These are phyloP conservation scores for Rhizomys pruinosus DNA, from an alignment of 2,113 vertebrate genomes.

Conservation along the genomic window DNA sequence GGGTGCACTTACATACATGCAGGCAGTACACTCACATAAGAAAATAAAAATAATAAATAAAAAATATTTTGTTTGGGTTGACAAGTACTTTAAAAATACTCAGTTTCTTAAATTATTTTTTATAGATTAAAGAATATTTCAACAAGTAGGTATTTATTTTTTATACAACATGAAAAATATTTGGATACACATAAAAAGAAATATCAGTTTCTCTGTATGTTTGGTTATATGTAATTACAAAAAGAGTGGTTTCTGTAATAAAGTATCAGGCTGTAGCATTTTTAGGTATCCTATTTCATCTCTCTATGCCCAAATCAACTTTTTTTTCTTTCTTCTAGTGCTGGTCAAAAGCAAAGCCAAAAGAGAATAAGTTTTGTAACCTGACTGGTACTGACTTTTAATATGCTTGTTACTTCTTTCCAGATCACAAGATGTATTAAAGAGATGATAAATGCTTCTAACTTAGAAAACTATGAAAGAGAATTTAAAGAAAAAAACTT, in stretches of 20 bases:
- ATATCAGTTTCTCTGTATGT: background rate
- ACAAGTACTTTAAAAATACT: conserved; percentile 1
- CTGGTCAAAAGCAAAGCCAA: background rate
- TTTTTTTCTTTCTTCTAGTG: background rate
- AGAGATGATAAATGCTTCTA: background rate
- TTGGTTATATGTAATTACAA: background rate
- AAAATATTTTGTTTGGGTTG: conserved; percentile 18
- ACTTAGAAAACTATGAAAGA: background rate
- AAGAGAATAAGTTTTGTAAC: background rate
- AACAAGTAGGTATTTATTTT: background rate
- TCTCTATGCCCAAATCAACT: background rate
- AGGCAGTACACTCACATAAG: too few species aligned
- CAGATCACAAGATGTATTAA: background rate
- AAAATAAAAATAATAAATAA: too few species aligned
- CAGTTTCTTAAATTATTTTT: background rate
- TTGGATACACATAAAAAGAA: background rate
- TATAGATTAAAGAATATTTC: conserved; percentile 3
- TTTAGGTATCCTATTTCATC: background rate
- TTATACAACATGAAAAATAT: background rate
- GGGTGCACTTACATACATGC: too few species aligned
- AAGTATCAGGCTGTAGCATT: background rate
- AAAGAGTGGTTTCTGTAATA: background rate
- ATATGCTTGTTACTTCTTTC: background rate
- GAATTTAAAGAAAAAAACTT: background rate
- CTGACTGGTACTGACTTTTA: background rate